A percentile compares a stretch with the other conserved stretches of the same genome.
These are phyloP conservation scores for Tetragnatha versicolor DNA, from an alignment of 1,140 invertebrate genomes.

Conservation along the genomic window DNA sequence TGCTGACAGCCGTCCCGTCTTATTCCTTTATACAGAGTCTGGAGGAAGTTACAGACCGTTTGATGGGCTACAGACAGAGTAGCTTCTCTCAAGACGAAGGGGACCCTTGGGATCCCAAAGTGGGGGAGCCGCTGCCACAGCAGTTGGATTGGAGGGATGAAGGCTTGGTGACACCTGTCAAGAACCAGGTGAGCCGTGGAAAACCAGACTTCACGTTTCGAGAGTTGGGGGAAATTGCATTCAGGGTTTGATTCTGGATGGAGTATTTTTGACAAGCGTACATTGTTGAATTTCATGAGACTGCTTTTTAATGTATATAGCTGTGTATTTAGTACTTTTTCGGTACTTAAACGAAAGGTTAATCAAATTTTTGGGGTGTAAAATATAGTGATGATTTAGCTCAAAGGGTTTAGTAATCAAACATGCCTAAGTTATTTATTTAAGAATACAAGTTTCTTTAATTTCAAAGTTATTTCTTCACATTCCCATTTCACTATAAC, in stretches of 20 bases:
- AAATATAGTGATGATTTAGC: no score
- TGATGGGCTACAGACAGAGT: constrained; percentile 52
- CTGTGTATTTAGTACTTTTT: no score
- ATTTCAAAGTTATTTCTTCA: no score
- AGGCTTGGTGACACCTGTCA: constrained; percentile 88
- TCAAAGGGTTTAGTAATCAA: no score
- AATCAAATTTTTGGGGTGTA: no score
- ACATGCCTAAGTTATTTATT: no score
- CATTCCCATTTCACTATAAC: no score
- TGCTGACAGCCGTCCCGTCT: no score
- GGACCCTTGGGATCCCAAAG: constrained; percentile 74
- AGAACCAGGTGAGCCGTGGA: constrained; percentile 86
- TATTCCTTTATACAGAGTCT: no score
- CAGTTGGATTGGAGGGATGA: constrained; percentile 85
- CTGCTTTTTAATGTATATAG: background rate
- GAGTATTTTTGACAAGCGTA: background rate
- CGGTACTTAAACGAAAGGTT: no score
- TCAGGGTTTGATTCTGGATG: background rate
- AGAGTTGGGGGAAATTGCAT: background rate
- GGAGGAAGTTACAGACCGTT: no score
- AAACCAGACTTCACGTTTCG: constrained; percentile 63
- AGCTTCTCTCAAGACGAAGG: background rate
- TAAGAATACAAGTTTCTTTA: no score
- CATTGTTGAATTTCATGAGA: background rate
- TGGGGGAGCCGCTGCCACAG: constrained; percentile 75